Base-by-base conservation (phyloP, 2,113 vertebrate genomes). In the Balaenoptera acutorostrata region DNA sequence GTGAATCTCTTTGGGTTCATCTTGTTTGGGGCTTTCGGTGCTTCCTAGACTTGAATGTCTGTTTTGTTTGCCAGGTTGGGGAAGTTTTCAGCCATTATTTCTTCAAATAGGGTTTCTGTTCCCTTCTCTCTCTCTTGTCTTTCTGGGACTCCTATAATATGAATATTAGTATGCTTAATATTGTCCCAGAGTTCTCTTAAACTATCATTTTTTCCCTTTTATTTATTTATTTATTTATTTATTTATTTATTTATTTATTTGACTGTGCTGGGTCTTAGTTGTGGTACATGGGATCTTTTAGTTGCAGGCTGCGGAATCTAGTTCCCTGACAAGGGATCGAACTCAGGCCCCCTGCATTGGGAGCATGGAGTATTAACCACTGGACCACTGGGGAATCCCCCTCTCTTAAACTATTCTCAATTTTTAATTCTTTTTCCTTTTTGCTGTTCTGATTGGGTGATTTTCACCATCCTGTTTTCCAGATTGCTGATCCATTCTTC, bases 251-350 rank as follows among this genome's bases (percentile, higher is more conserved):
- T 15, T 52, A 52, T 17, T 1, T 52, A 52, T 52, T 52, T 52
- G 52, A 52, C 52, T 18, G 15, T 52, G 52, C 52, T 52, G 15
- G 52, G 5, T 52, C 52, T 52, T 52, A 52, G 15, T 52, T 52
- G 15, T 52, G 5, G 52, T 52, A 52, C 0, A 0, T 0, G 15
- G 5, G 52, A 52, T 52, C 49, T 52, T 52, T 52, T 52, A 52
- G 15, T 52, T 52, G 52, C 15, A 52, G 52, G 15, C 18, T 52
- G 15, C 0, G 15, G 52, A 15, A 52, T 52, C 52, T 52, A 52
- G 1, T 52, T 52, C 52, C 52, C 52, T 52, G 52, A 52, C 52
- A 1, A 52, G 52, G 52, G 52, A 18, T 52, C 1, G 0, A 52
- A 52, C 52, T 52, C 52, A 52, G 15, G 15, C 5, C 52, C 52